phyloP scores from a whole-genome alignment of 2,113 vertebrate genomes.

The Hippolais icterina region DNA sequence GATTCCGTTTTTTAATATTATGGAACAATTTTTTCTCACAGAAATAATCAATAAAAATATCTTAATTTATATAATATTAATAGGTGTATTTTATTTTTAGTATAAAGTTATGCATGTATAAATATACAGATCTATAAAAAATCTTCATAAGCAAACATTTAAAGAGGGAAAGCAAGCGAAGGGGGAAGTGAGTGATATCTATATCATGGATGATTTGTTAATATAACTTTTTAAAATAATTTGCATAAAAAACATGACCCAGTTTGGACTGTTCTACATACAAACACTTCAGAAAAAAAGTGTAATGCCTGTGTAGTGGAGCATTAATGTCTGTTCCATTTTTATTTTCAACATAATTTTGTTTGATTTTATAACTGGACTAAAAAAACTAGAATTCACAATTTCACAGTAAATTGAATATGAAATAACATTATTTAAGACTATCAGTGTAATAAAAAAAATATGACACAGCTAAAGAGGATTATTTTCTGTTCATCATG shows the following conservation, averaged over 20 bases:
- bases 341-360: not conserved
- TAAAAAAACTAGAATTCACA: not conserved
- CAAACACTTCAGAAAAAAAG: not conserved
- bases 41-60: not conserved
- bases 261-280: not conserved
- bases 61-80: not conserved
- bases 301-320: not conserved
- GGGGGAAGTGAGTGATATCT: fast-evolving
- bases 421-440: not conserved
- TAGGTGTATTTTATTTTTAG: not conserved
- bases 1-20: not conserved
- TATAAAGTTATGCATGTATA: not conserved
- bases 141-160: not conserved
- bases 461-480: not conserved
- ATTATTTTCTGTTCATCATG: slow-evolving; percentile 1
- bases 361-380: not conserved
- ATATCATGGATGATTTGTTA: not conserved
- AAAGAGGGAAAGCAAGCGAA: not conserved
- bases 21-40: not conserved
- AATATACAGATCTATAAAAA: not conserved
- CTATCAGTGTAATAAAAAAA: not conserved
- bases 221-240: not conserved
- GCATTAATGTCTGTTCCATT: not conserved
- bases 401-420: slow-evolving; percentile 5
- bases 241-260: not conserved